Conservation (phyloP, 2,113 vertebrate genomes). For the Narcine bancroftii region DNA sequence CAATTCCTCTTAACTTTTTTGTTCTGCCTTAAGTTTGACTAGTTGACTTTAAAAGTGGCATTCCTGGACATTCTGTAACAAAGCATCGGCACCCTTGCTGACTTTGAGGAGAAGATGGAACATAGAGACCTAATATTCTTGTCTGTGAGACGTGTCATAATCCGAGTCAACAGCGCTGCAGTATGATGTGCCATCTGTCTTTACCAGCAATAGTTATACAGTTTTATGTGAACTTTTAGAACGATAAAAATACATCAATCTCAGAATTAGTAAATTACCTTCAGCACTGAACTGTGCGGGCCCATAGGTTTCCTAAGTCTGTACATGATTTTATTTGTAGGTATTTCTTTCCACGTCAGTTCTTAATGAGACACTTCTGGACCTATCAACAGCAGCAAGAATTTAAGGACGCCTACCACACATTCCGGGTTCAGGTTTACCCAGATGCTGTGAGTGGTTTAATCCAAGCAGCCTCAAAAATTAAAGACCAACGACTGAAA, state of each 20-base stretch:
- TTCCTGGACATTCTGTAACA: not conserved
- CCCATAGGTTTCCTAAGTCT: not conserved
- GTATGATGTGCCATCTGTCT: not conserved
- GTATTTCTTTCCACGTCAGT: slow-evolving; percentile 84
- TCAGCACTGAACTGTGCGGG: not conserved
- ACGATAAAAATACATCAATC: not conserved
- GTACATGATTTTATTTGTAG: slow-evolving; percentile 48
- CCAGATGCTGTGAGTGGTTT: slow-evolving; percentile 54
- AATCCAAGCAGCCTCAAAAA: slow-evolving; percentile 39
- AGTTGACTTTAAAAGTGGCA: not conserved
- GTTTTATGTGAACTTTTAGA: not conserved
- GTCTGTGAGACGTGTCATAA: not conserved
- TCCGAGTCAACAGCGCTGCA: not conserved
- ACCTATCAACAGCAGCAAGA: slow-evolving; percentile 68
- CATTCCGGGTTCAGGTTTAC: slow-evolving; percentile 53
- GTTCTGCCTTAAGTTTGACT: not conserved
- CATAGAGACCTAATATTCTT: not conserved
- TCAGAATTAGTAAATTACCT: not conserved
- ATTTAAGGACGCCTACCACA: slow-evolving; percentile 64
- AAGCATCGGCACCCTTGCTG: not conserved
- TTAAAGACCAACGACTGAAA: slow-evolving; percentile 53
- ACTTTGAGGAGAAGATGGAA: not conserved
- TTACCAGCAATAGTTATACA: not conserved
- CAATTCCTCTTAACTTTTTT: not conserved
- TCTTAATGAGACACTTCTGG: slow-evolving; percentile 84